Evolutionary conservation across 1,140 invertebrate species (phyloP).

Genomic region (Ctenoplectra terminalis): DNA sequence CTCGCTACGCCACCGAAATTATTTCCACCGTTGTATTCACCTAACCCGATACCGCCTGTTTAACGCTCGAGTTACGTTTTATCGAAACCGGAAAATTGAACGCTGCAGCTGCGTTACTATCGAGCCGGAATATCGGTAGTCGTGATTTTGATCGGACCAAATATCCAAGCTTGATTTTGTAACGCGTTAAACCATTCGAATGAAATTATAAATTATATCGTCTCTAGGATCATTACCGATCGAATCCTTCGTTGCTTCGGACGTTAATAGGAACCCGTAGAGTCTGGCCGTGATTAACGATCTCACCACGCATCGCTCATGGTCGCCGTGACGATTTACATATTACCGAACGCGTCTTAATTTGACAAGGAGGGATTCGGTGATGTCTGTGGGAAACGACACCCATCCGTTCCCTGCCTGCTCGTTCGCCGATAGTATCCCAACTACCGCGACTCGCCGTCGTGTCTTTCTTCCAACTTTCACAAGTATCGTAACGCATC

Average conservation of each 20-base stretch:
- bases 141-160: background rate
- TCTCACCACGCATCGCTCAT: slow-evolving; percentile 52
- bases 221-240: slow-evolving; percentile 60
- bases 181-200: slow-evolving; percentile 41
- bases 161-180: slow-evolving; percentile 16
- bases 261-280: slow-evolving; percentile 67
- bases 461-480: background rate
- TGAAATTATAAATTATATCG: slow-evolving; percentile 62
- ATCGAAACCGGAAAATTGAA: slow-evolving; percentile 17
- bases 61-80: slow-evolving; percentile 26
- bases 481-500: background rate
- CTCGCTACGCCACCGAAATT: slow-evolving; percentile 53
- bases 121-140: background rate
- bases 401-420: too few relatives aligned
- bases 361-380: slow-evolving; percentile 52
- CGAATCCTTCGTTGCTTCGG: slow-evolving; percentile 56
- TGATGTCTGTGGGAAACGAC: background rate
- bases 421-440: background rate
- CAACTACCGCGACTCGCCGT: too few relatives aligned
- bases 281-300: slow-evolving; percentile 63
- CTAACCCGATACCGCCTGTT: slow-evolving; percentile 30
- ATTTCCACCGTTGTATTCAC: slow-evolving; percentile 57
- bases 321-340: slow-evolving; percentile 57
- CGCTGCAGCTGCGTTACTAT: background rate
- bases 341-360: slow-evolving; percentile 61